Evolutionary conservation across 2,113 vertebrate species (phyloP).

Genomic region (Pluvianellus socialis): DNA sequence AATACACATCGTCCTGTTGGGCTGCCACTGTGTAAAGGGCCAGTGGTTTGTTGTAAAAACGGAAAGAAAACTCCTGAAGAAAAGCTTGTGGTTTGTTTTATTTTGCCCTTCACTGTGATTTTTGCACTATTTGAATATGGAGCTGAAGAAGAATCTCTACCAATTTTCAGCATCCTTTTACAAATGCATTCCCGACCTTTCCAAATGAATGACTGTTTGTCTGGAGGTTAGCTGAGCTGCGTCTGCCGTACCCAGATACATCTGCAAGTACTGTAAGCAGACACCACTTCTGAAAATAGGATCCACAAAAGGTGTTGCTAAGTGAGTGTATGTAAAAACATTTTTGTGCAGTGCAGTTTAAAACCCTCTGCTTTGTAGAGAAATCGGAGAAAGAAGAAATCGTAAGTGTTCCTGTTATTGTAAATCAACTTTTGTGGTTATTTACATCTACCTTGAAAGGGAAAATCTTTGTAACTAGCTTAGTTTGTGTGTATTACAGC

Average conservation of each 20-base stretch:
- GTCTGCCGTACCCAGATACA: background rate
- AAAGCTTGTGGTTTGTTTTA: background rate
- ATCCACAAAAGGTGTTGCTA: slow-evolving; percentile 47
- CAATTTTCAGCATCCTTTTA: background rate
- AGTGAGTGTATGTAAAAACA: background rate
- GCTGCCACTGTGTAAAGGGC: background rate
- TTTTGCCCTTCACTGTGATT: background rate
- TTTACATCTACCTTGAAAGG: background rate
- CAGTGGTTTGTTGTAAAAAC: background rate
- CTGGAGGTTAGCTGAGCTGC: background rate
- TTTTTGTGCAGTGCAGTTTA: background rate
- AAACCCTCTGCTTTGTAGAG: background rate
- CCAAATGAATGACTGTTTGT: background rate
- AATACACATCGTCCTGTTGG: background rate
- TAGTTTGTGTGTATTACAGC: background rate
- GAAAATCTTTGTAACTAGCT: background rate
- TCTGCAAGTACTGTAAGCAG: slow-evolving; percentile 28
- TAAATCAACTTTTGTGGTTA: background rate
- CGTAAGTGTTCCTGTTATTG: background rate
- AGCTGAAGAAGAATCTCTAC: background rate
- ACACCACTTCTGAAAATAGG: slow-evolving; percentile 11
- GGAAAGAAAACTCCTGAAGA: background rate
- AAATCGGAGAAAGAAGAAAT: background rate
- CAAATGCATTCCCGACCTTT: background rate
- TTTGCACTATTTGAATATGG: background rate